Evolutionary conservation across 2,888 invertebrate genomes (phyloP), one percentile per base, ranked within the genome.

Genomic region (Cephonodes hylas): DNA sequence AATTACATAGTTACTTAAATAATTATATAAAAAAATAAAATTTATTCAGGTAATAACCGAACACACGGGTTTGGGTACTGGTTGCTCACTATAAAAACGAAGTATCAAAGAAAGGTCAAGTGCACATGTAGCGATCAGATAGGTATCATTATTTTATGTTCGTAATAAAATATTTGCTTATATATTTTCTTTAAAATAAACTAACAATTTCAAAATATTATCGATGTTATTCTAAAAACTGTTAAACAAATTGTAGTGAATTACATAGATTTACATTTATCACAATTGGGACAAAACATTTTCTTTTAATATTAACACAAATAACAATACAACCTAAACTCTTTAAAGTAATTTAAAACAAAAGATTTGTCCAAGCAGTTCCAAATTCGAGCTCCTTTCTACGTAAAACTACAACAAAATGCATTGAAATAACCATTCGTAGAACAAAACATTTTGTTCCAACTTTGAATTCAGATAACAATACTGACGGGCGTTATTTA

Each of bases 391-490:
- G 48, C 6, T 15, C 45, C 38, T 31, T 46, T 34, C 23, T 59
- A 27, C 15, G 18, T 10, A 56, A 20, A 57, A 38, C 27, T 15
- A 31, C 38, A 60, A 60, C 34, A n/a, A 42, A 58, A 61, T 34
- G 45, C 45, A 57, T 53, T 53, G 53, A 31, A 53, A 58, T 5
- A 42, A 57, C 20, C 31, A 58, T 48, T 42, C 25, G 34, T 45
- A 38, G 58, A 63, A 58, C 61, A 62, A 68, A 67, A 62, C 61
- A 59, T 64, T 64, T 61, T 58, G 67, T 71, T 71, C 64, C 58
- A 18, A 60, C 66, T 72, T 72, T 72, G 62, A 74, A 73, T 73
- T 70, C 66, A 71, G 72, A 76, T 75, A 81, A 74, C 73, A 71
- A 72, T 67, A 70, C 69, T 64, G 63, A 66, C 61, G 64, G 65